Evolutionary conservation across 2,113 vertebrate species (phyloP), one percentile per base, ranked within the genome.

Genomic region (Cottus gobio): DNA sequence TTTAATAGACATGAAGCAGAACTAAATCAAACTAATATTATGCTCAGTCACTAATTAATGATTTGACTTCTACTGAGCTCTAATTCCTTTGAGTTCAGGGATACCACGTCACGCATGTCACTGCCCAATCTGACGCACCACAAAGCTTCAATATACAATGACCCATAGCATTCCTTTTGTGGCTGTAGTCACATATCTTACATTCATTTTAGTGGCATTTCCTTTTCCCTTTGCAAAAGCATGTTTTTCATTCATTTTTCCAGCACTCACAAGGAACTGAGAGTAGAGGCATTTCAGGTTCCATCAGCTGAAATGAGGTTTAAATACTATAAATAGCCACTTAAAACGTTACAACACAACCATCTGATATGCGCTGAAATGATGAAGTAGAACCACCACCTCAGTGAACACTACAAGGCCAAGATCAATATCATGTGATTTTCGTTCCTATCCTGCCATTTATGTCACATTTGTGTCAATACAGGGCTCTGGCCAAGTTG

Each of bases 381-480:
- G 73, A n/a, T 64, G 5, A 82, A 69, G 37, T 75, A 54, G 26
- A 56, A 77, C 73, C 64, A 73, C 46, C 58, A 68, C 61, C 60
- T 78, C 39, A 84, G 42, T 78, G 76, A 85, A 31, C 62, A 44
- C 31, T 28, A 58, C 26, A 28, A 66, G 26, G 58, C 39, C n/a
- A 50, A 28, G 28, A 28, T 72, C 7, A 54, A 44, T 37, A 68
- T 72, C 54, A 36, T 50, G 13, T 65, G 42, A 54, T 63, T 69
- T 84, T 66, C 75, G 42, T 77, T 71, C 10, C 26, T 52, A 16
- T 84, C 57, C 24, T 46, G 57, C 62, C 65, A 67, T 76, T 60
- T 80, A 56, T 77, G 65, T 64, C 64, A 81, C 13, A 44, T 71
- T 50, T 79, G 52, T 73, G 67, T 75, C 26, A 24, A 36, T 30